Conservation (phyloP, 2,113 vertebrate species). For the Galbula dea region DNA sequence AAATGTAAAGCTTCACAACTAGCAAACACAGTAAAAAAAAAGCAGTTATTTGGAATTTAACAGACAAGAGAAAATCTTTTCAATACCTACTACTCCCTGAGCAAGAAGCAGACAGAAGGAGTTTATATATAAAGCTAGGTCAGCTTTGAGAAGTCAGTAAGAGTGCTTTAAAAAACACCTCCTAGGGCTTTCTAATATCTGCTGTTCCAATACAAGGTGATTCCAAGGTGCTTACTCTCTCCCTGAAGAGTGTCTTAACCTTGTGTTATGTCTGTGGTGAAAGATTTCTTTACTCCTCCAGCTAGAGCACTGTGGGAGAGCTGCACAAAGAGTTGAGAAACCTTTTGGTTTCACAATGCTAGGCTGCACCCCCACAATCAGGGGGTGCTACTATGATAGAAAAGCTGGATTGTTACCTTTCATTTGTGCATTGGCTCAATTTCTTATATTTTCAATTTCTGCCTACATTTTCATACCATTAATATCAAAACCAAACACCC, state of each 20-base stretch:
- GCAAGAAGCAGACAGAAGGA: neutral
- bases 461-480: neutral
- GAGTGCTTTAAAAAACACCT: neutral
- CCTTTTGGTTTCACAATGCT: neutral
- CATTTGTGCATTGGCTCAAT: neutral
- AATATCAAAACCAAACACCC: neutral
- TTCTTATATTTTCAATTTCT: neutral
- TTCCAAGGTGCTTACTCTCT: neutral
- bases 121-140: neutral
- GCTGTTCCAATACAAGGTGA: neutral
- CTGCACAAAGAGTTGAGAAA: neutral
- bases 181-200: neutral
- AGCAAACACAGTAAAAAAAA: neutral
- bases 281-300: neutral
- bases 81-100: neutral
- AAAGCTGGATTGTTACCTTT: neutral
- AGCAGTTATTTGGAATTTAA: neutral
- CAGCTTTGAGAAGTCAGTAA: neutral
- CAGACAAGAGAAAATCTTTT: neutral
- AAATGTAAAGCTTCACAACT: neutral
- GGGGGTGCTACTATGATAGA: fast-evolving
- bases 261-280: neutral
- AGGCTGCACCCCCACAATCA: neutral
- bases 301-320: neutral
- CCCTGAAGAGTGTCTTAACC: neutral